Evolutionary conservation across 2,113 vertebrate species (phyloP), one percentile per base, ranked within the genome.

Genomic region (Leuciscus idus): DNA sequence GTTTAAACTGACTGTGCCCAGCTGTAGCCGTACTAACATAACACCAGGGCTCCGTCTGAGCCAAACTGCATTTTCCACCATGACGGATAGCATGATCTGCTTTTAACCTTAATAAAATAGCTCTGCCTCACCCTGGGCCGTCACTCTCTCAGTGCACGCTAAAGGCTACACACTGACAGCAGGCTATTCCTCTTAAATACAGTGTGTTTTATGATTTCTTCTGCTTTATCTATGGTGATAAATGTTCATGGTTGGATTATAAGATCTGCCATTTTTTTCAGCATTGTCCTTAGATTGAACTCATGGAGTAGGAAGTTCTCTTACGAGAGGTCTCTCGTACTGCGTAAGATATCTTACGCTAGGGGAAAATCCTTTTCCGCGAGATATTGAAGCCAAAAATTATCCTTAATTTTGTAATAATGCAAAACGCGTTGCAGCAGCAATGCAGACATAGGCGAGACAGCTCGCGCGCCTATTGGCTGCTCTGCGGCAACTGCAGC

Each of bases 91-190:
- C 74, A 79, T 64, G 39, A 66, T 79, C 87, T 90, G 86, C 87
- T 89, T 91, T 91, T 77, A 89, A 88, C 87, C 87, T 88, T 84
- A 87, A 90, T 85, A 89, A 90, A 88, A 87, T 84, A 89, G 81
- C 89, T 85, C 82, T 85, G 68, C 82, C 78, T 87, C 81, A 82
- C 46, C 50, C 46, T 50, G 30, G n/a, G 74, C 87, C 61, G 46
- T 87, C 84, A 39, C 75, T 82, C 57, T 30, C 15, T 15, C 57
- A 0, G 15, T 62, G 62, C 66, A 66, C 3, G 70, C 33, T 57
- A 61, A 73, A 72, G 81, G 73, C 52, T 52, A 72, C 13, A 62
- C 19, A 55, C 73, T 75, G 78, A 85, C 87, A 85, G 57, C 30
- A 12, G 13, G 52, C 66, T 48, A 46, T 84, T 87, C 19, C 64